A percentile compares a stretch with the other conserved stretches of the same genome.
Conservation (phyloP, 2,888 invertebrate species). For the Urechis unicinctus region DNA sequence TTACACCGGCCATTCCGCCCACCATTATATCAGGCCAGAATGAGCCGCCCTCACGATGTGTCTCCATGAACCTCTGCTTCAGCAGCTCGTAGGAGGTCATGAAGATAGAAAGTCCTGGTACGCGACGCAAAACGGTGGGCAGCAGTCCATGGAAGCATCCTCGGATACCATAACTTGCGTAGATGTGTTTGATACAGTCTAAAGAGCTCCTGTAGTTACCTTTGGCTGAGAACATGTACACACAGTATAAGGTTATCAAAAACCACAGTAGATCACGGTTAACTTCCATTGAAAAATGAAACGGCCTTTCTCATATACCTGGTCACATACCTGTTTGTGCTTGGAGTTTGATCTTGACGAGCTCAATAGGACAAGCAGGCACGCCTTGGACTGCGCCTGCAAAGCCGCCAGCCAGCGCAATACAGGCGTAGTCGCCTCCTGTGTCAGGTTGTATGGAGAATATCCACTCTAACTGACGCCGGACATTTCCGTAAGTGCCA, state of each 20-base stretch:
- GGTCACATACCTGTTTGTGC: constrained; percentile 36
- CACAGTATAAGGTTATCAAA: no score
- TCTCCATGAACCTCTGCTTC: constrained; percentile 24
- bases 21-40: constrained; percentile 23
- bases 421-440: constrained; percentile 29
- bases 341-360: constrained; percentile 66
- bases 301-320: no score
- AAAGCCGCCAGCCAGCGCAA: constrained; percentile 58
- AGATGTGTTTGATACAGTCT: constrained; percentile 54
- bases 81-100: constrained; percentile 57
- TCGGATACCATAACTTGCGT: constrained; percentile 50
- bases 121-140: constrained; percentile 53
- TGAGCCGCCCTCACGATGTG: constrained; percentile 1
- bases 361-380: constrained; percentile 63
- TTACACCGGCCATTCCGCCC: constrained; percentile 54
- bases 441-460: not conserved
- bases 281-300: no score
- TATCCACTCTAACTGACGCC: constrained; percentile 38
- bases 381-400: constrained; percentile 59
- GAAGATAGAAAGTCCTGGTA: constrained; percentile 61
- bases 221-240: constrained; percentile 6
- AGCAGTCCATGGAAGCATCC: constrained; percentile 43
- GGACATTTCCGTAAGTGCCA: constrained; percentile 59
- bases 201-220: constrained; percentile 51
- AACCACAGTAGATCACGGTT: no score